These are phyloP conservation scores for Catocala sponsa DNA, from an alignment of 2,888 invertebrate genomes.

Conservation along the genomic window DNA sequence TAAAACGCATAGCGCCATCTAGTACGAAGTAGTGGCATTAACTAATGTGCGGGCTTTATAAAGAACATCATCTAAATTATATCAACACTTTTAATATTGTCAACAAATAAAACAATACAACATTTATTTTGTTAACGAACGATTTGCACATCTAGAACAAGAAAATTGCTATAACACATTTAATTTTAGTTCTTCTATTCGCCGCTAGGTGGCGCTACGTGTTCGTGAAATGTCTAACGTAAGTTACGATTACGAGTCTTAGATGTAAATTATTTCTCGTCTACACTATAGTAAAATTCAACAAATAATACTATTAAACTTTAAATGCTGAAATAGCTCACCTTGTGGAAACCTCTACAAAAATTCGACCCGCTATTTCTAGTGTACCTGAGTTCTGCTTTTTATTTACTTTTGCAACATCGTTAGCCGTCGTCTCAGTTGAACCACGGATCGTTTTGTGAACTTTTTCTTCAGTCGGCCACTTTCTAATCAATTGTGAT, in stretches of 20 bases:
- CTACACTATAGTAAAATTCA: too few species aligned
- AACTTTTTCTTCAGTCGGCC: constrained; percentile 37
- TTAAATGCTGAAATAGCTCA: too few species aligned
- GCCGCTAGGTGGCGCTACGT: constrained; percentile 44
- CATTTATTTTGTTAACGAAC: too few species aligned
- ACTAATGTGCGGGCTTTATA: too few species aligned
- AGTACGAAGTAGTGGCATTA: constrained; percentile 30
- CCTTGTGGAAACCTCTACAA: too few species aligned
- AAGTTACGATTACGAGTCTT: too few species aligned
- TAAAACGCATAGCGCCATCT: constrained; percentile 43
- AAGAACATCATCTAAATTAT: neutral
- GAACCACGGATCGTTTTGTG: constrained; percentile 32
- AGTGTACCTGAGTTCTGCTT: neutral
- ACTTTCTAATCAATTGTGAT: constrained; percentile 58
- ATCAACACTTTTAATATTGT: neutral
- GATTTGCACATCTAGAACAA: too few species aligned
- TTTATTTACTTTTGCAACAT: constrained; percentile 11
- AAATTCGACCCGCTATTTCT: neutral
- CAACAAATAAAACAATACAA: too few species aligned
- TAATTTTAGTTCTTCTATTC: constrained; percentile 34
- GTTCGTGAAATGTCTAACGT: neutral
- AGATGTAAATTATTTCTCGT: too few species aligned
- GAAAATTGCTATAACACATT: too few species aligned
- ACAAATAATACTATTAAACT: too few species aligned
- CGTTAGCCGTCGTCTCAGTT: constrained; percentile 27